Base-by-base conservation (phyloP, 2,888 invertebrate genomes). In the Nysson spinosus region DNA sequence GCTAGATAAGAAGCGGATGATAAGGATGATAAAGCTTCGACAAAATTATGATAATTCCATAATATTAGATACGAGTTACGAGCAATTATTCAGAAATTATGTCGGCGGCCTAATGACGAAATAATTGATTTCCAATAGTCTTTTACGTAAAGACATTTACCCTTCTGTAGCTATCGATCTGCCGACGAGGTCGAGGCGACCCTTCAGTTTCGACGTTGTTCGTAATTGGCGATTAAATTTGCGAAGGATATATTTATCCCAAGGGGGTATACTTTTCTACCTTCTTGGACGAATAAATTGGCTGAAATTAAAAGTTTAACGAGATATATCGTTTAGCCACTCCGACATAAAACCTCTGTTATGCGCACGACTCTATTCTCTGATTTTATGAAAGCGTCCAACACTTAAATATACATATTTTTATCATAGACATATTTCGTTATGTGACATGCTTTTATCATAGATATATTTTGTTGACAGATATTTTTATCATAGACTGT, bases 211-310 rank as follows among this genome's bases (percentile, higher is more conserved):
- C 50, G 42, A 44, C 55, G 54, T 75, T 50, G 26, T 50, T 42
- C 47, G 54, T 75, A 80, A 79, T 78, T 75, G 78, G 67, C 73
- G 73, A 78, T 71, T 73, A 80, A 79, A 69, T 76, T 69, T 54
- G 37, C 57, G 56, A 42, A 47, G 43, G 51, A 68, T 61, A 68
- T 63, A 73, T 68, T 69, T 55, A 71, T 66, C 49, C 50, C 42
- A 4, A 37, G 26, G 40, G 56, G 54, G 56, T 55, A 39, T 67
- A 57, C 43, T 30, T 71, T 49, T 58, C 32, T 50, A 34, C 50
- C 37, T 54, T 26, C 39, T 39, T 37, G 47, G 54, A 66, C 66
- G 70, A 71, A 72, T 72, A 77, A 75, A 77, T 78, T 77, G 76
- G 64, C 50, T 65, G 69, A 65, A 75, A 72, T 72, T 72, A 69